Conservation (phyloP, 2,888 invertebrate species). For the Drosophila hamatofila region DNA sequence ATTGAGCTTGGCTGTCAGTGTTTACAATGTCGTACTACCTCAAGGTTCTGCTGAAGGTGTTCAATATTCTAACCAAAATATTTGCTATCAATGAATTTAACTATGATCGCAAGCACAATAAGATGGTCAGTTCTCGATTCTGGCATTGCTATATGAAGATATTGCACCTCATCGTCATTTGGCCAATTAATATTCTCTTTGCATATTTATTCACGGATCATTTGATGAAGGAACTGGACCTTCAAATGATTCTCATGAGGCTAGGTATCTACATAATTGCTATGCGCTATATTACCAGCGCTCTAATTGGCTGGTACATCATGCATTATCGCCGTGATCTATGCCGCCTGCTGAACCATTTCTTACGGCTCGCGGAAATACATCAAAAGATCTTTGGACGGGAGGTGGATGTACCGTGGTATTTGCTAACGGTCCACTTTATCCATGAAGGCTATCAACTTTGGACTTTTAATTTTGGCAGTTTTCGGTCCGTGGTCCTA, state of each 20-base stretch:
- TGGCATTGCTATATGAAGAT: conserved; percentile 9
- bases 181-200: neutral
- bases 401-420: conserved; percentile 3
- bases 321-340: neutral
- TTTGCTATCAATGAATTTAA: conserved; percentile 6
- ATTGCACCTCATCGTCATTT: neutral
- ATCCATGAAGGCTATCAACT: neutral
- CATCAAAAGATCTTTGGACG: conserved; percentile 2
- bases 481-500: fast-evolving
- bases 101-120: conserved; percentile 1
- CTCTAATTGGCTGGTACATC: neutral
- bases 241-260: neutral
- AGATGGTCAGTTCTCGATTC: neutral
- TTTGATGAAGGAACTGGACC: neutral
- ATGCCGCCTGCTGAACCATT: neutral
- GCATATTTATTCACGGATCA: neutral
- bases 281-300: neutral
- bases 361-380: neutral
- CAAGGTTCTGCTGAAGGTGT: neutral
- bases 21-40: neutral
- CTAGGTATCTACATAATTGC: fast-evolving
- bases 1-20: neutral
- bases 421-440: neutral
- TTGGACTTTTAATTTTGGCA: neutral
- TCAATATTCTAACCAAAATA: conserved; percentile 5